Evolutionary conservation across 2,888 invertebrate species (phyloP).

Genomic region (Salpingus planirostris): DNA sequence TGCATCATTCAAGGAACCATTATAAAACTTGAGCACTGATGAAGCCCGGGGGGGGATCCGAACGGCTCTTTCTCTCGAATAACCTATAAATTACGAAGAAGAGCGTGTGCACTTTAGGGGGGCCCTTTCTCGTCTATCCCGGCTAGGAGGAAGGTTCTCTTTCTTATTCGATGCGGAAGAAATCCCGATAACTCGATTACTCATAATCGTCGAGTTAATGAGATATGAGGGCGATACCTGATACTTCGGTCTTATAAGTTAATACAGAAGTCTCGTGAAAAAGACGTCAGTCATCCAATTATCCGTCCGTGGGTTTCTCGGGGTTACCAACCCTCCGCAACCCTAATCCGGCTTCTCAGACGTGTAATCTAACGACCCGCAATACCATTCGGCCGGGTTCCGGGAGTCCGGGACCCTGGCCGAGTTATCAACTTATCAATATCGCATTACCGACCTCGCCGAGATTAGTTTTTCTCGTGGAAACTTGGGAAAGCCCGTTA

Average conservation of each 20-base stretch:
- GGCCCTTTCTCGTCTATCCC: no score
- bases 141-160: no score
- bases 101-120: no score
- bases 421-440: constrained; percentile 15
- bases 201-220: constrained; percentile 12
- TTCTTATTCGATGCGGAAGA: no score
- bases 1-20: constrained; percentile 31
- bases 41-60: constrained; percentile 24
- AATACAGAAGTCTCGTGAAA: constrained; percentile 33
- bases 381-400: constrained; percentile 16
- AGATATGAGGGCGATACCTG: constrained; percentile 31
- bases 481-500: no score
- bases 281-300: constrained; percentile 39
- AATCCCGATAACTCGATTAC: no score
- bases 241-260: no score
- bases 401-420: constrained; percentile 4
- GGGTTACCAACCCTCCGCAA: constrained; percentile 37
- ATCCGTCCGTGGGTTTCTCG: constrained; percentile 30
- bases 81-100: constrained; percentile 28
- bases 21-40: constrained; percentile 31
- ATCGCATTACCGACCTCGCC: constrained; percentile 15
- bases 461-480: no score
- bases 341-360: constrained; percentile 33
- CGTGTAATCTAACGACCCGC: constrained; percentile 28
- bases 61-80: constrained; percentile 23